Evolutionary conservation across 1,140 invertebrate species (phyloP).

Genomic region (Calosoma granatense): DNA sequence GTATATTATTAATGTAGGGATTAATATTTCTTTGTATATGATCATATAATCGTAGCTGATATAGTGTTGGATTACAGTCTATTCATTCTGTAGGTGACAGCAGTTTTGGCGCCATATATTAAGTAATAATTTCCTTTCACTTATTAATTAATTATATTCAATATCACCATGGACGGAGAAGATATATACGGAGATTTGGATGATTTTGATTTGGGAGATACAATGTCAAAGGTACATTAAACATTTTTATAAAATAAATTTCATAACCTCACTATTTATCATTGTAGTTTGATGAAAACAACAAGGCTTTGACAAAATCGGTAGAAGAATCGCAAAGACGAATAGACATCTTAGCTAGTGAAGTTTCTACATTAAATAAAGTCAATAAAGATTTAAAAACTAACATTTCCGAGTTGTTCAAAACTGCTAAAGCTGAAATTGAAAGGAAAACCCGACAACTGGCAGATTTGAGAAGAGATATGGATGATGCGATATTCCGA

Average conservation of each 20-base stretch:
- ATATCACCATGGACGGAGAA: constrained; percentile 5
- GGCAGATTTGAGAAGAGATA: constrained; percentile 27
- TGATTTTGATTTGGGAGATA: neutral
- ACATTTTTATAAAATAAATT: too few relatives aligned
- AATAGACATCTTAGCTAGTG: constrained; percentile 14
- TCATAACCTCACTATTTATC: too few relatives aligned
- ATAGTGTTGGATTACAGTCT: neutral
- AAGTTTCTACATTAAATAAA: constrained; percentile 19
- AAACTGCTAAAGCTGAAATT: constrained; percentile 39
- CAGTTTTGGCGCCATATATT: neutral
- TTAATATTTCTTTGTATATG: too few relatives aligned
- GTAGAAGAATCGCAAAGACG: constrained; percentile 12
- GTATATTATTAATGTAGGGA: too few relatives aligned
- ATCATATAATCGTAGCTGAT: too few relatives aligned
- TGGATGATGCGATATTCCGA: constrained; percentile 13
- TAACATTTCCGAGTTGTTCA: constrained; percentile 36
- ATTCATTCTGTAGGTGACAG: too few relatives aligned
- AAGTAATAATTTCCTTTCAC: neutral
- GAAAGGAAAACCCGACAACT: constrained; percentile 36
- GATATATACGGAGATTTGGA: constrained; percentile 15
- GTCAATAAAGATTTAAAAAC: constrained; percentile 26
- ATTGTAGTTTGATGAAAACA: constrained; percentile 10
- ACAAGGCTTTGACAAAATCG: neutral
- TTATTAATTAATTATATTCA: neutral
- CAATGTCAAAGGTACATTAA: too few relatives aligned